Evolutionary conservation across 2,888 invertebrate genomes (phyloP), one percentile per base, ranked within the genome.

Genomic region (Agrotis segetum): DNA sequence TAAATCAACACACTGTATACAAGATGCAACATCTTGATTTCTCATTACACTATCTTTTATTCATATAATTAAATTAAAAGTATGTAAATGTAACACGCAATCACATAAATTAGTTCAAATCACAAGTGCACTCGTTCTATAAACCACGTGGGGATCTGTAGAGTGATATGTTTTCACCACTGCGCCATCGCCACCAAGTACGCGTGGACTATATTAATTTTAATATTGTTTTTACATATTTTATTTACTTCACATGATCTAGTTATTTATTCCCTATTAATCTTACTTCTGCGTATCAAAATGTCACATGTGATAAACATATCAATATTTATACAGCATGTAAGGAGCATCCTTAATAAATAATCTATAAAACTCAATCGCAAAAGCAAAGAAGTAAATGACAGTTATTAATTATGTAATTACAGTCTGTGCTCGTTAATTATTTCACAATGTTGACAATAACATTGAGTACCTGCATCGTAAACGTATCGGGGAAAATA

Each of bases 151-250:
- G 83, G 86, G 79, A 86, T 85, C 87, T 58, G 83, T 74, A 75
- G 82, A 84, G 80, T 91, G 90, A 90, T 79, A 80, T 77, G 75
- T 85, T 88, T 92, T 90, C 87, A 83, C 82, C 80, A 76, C 92
- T 92, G 88, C 94, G 92, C 90, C 91, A 91, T 80, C 94, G 92
- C 90, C 91, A 91, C 81, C 69, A 67, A 66, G 62, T 64, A 85
- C 95, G 91, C 95, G 95, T 95, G 95, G 94, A 91, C 86, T 94
- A 86, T 79, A 92, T 94, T 90, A 93, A 88, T 84, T 85, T 87
- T 84, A 77, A 79, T 76, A 82, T 83, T 71, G 72, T 84, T 76
- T 86, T 85, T 85, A 79, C 80, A 82, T 84, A 81, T 74, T 82
- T 83, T 92, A 93, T 92, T 92, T 91, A 90, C 89, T 90, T 84